Percentiles rank a stretch among this genome's conserved stretches.
These are phyloP conservation scores for Pemphredon lugubris DNA, from an alignment of 2,888 invertebrate genomes.

Conservation along the genomic window DNA sequence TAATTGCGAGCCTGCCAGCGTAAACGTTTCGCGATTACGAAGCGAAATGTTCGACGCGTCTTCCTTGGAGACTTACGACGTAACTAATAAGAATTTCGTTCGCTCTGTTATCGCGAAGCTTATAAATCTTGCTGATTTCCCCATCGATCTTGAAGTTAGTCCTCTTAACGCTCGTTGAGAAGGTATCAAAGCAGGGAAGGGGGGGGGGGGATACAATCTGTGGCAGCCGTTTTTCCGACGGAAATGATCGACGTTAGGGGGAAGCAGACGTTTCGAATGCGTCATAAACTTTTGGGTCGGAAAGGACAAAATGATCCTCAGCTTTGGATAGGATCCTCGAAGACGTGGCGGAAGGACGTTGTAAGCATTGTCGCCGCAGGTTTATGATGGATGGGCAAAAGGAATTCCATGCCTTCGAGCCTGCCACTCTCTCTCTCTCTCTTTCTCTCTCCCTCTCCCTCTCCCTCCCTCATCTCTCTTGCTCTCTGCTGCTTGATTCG, in stretches of 20 bases:
- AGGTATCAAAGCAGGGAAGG: too few species aligned
- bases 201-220: conserved; percentile 12
- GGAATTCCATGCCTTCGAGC: conserved; percentile 59
- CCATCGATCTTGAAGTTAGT: conserved; percentile 13
- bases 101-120: too few species aligned
- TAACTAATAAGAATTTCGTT: too few species aligned
- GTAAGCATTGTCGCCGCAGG: conserved; percentile 72
- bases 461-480: too few species aligned
- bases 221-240: conserved; percentile 26
- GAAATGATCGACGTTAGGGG: conserved; percentile 43
- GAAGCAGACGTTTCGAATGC: conserved; percentile 29
- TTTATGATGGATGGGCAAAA: conserved; percentile 72
- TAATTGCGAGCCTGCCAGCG: too few species aligned
- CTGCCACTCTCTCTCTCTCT: conserved; percentile 29
- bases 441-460: neutral
- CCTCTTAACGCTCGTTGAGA: neutral
- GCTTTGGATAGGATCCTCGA: conserved; percentile 42
- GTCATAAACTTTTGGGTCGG: conserved; percentile 56
- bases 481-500: conserved; percentile 61
- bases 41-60: too few species aligned
- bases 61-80: too few species aligned
- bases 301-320: conserved; percentile 53
- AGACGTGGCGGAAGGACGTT: conserved; percentile 68
- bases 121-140: too few species aligned
- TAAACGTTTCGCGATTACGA: too few species aligned